Percentiles rank a stretch among this genome's conserved stretches.
These are phyloP conservation scores for Eudyptes chrysolophus DNA, from an alignment of 2,113 vertebrate genomes.

Conservation along the genomic window DNA sequence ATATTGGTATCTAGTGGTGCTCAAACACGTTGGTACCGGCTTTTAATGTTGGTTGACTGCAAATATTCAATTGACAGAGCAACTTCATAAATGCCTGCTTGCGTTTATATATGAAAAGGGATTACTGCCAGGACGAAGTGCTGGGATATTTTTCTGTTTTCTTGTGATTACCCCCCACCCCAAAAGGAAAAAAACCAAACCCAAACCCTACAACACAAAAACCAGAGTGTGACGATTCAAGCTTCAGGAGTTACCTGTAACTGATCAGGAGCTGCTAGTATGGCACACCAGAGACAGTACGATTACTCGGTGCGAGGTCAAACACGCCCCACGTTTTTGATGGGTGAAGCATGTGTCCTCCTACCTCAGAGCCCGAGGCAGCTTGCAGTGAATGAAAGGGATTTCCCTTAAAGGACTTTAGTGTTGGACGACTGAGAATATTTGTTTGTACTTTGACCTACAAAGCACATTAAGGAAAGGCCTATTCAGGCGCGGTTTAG, in stretches of 20 bases:
- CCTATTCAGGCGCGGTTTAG: not conserved
- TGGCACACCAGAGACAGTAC: not conserved
- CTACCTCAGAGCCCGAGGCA: fast-evolving
- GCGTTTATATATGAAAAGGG: not conserved
- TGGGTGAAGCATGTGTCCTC: not conserved
- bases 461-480: not conserved
- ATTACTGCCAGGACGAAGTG: not conserved
- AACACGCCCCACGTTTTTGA: fast-evolving
- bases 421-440: not conserved
- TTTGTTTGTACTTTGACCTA: not conserved
- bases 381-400: not conserved
- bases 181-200: not conserved
- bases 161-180: not conserved
- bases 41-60: not conserved
- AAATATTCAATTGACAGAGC: not conserved
- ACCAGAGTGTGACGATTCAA: not conserved
- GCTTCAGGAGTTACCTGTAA: not conserved
- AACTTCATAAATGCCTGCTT: not conserved
- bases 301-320: not conserved
- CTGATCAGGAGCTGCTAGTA: not conserved
- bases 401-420: not conserved
- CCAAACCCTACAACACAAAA: not conserved
- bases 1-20: not conserved
- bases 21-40: not conserved
- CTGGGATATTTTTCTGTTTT: not conserved